These are phyloP conservation scores for Falco punctatus DNA, from an alignment of 2,113 vertebrate species.

Conservation along the genomic window DNA sequence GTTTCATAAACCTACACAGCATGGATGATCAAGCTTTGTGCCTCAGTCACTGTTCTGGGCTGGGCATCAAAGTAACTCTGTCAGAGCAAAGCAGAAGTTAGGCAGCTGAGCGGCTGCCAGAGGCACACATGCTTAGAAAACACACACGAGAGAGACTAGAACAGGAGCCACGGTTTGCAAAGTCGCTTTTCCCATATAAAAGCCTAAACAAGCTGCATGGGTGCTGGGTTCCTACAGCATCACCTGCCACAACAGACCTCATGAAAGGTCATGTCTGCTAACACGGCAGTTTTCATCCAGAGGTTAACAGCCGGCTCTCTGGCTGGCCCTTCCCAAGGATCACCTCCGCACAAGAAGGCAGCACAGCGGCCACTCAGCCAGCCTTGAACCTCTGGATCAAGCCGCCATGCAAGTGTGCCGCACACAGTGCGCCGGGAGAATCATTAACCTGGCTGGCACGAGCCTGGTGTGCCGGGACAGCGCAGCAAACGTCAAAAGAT, in stretches of 20 bases:
- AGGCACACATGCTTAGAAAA: background rate
- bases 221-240: rapidly evolving
- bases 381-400: background rate
- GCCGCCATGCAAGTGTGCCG: background rate
- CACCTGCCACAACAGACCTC: background rate
- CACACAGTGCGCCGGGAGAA: rapidly evolving
- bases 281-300: rapidly evolving
- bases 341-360: background rate
- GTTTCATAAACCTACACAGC: background rate
- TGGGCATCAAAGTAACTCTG: background rate
- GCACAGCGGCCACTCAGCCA: background rate
- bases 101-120: background rate
- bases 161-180: rapidly evolving
- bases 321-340: background rate
- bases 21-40: rapidly evolving
- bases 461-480: background rate
- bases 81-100: background rate
- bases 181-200: background rate
- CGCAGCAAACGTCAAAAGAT: rapidly evolving
- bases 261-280: rapidly evolving
- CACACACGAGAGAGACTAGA: rapidly evolving
- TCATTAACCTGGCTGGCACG: background rate
- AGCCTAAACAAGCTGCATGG: background rate
- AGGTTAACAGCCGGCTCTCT: background rate
- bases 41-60: background rate